Conservation (phyloP, 2,888 invertebrate genomes). For the Graphium colonna region DNA sequence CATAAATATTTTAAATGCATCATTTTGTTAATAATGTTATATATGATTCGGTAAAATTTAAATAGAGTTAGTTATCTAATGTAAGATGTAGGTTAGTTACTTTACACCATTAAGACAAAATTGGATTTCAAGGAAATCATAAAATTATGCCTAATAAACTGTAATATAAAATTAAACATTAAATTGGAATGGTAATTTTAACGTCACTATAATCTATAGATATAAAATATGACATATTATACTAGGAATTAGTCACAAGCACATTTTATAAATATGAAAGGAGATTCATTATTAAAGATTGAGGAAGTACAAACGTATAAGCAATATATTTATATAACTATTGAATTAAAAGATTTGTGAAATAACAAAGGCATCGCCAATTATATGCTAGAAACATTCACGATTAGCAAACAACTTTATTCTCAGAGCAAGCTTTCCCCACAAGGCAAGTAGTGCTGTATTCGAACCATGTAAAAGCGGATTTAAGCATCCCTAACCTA, state of each 20-base stretch:
- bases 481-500: constrained; percentile 5
- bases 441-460: constrained; percentile 2
- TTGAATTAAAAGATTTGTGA: constrained; percentile 19
- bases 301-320: constrained; percentile 15
- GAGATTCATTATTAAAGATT: constrained; percentile 20
- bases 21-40: neutral
- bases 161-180: constrained; percentile 7
- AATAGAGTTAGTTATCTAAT: neutral
- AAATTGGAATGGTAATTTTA: constrained; percentile 12
- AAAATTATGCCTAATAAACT: neutral
- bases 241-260: neutral
- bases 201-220: constrained; percentile 1
- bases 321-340: constrained; percentile 20
- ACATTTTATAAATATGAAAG: constrained; percentile 17
- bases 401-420: constrained; percentile 5
- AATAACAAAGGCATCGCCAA: constrained; percentile 10
- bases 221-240: constrained; percentile 3
- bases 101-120: constrained; percentile 1
- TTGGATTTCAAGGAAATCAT: neutral
- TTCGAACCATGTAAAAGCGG: constrained; percentile 2
- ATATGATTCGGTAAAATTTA: neutral
- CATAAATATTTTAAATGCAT: neutral
- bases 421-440: constrained; percentile 1
- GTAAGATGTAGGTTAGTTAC: constrained; percentile 3
- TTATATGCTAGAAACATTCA: constrained; percentile 6